Conservation (phyloP, 64 coral and sea anemone species). For the Hydrozoanthus tunicans region DNA sequence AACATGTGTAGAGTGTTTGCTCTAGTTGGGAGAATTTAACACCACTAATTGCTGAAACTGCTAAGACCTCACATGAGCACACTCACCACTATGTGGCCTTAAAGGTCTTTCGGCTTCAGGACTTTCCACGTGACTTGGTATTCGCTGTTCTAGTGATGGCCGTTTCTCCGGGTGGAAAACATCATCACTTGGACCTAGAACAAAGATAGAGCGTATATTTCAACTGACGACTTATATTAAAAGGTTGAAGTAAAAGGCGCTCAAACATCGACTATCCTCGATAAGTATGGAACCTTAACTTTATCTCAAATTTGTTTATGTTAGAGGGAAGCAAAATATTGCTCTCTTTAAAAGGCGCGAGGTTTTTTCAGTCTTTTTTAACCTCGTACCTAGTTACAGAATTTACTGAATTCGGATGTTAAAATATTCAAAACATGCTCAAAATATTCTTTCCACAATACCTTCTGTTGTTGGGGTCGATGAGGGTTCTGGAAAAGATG, state of each 20-base stretch:
- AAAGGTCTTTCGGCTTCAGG: conserved; percentile 14
- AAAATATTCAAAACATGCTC: no score
- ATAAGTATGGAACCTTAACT: no score
- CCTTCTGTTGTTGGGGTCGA: conserved; percentile 1
- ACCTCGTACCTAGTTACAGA: no score
- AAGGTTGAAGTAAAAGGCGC: not conserved
- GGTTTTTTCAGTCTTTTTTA: no score
- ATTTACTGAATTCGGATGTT: no score
- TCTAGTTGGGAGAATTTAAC: not conserved
- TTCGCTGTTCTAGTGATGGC: conserved; percentile 28
- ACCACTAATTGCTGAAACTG: not conserved
- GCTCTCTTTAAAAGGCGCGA: no score
- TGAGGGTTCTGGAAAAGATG: conserved; percentile 41
- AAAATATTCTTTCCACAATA: not conserved
- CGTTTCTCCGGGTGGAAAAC: conserved; percentile 41
- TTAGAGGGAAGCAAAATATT: no score
- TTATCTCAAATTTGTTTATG: no score
- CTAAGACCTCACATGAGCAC: not conserved
- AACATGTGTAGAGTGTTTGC: no score
- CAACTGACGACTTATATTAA: not conserved
- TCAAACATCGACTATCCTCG: not conserved
- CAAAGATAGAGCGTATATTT: not conserved
- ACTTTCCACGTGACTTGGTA: conserved; percentile 6
- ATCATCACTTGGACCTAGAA: conserved; percentile 34
- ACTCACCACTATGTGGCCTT: conserved; percentile 50